Percentiles rank a stretch among this genome's conserved stretches.
These are phyloP conservation scores for Drosophila ananassae DNA, from an alignment of 1,140 invertebrate genomes.

Conservation along the genomic window DNA sequence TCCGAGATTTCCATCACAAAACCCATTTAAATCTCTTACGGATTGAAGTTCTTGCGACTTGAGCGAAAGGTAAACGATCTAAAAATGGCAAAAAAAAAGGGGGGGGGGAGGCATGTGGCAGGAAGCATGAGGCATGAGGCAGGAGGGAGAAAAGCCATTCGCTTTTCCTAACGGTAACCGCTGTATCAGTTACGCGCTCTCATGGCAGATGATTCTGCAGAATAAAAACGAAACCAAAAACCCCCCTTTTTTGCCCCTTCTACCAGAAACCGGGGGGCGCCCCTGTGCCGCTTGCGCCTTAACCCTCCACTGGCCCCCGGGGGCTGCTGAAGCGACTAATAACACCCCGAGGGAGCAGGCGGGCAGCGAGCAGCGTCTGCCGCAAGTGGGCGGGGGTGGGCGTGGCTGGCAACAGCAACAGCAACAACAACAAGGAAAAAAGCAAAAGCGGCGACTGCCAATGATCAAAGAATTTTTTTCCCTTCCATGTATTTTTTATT, in stretches of 20 bases:
- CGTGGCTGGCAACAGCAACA: conserved; percentile 12
- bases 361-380: conserved; percentile 32
- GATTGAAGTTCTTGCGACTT: conserved; percentile 20
- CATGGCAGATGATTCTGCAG: conserved; percentile 63
- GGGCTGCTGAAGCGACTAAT: conserved; percentile 73
- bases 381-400: conserved; percentile 2
- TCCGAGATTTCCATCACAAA: background rate
- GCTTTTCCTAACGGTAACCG: conserved; percentile 4
- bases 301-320: conserved; percentile 29
- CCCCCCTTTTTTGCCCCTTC: background rate
- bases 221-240: conserved; percentile 51
- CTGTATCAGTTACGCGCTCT: conserved; percentile 66
- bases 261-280: too few species aligned
- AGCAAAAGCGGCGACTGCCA: conserved; percentile 47
- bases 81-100: conserved; percentile 28
- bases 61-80: conserved; percentile 37
- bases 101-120: too few species aligned
- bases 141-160: background rate
- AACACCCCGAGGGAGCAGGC: conserved; percentile 74
- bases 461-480: conserved; percentile 78
- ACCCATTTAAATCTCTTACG: conserved; percentile 3
- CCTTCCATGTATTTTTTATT: conserved; percentile 50
- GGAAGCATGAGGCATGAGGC: too few species aligned
- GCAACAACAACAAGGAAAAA: background rate
- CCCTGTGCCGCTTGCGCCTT: conserved; percentile 9